A percentile compares a stretch with the other conserved stretches of the same genome.
Evolutionary conservation across 2,113 vertebrate species (phyloP).

Genomic region (Prietella phreatophila): DNA sequence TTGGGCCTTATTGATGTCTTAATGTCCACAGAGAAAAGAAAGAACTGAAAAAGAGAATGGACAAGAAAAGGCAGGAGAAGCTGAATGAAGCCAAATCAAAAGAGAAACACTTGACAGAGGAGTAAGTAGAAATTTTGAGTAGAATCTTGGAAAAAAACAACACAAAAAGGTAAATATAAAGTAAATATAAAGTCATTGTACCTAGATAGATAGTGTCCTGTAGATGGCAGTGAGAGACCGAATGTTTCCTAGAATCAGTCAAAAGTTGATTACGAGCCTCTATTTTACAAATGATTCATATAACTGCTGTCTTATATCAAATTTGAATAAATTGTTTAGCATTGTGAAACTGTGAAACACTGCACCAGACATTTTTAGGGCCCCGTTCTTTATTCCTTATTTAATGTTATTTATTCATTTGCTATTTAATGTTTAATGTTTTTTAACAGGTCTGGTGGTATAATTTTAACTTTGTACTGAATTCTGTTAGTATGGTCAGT

Average conservation of each 20-base stretch:
- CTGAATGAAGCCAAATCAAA: conserved; percentile 95
- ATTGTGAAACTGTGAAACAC: background rate
- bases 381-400: background rate
- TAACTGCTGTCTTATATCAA: background rate
- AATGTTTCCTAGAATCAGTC: background rate
- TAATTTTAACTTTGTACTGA: background rate
- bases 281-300: background rate
- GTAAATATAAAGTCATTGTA: background rate
- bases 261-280: background rate
- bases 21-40: conserved; percentile 86
- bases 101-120: conserved; percentile 96
- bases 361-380: too few relatives aligned
- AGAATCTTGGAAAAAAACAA: background rate
- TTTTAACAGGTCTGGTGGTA: background rate
- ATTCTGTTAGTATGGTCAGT: background rate
- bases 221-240: conserved; percentile 41
- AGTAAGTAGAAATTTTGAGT: conserved; percentile 73
- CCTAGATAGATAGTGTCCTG: background rate
- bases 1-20: background rate
- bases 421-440: background rate
- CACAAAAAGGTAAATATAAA: background rate
- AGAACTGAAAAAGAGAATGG: conserved; percentile 96
- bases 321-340: background rate
- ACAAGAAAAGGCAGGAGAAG: conserved; percentile 96
- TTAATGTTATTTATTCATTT: background rate